These are phyloP conservation scores for Drosophila fuyamai DNA, from an alignment of 1,140 invertebrate genomes.

Conservation along the genomic window DNA sequence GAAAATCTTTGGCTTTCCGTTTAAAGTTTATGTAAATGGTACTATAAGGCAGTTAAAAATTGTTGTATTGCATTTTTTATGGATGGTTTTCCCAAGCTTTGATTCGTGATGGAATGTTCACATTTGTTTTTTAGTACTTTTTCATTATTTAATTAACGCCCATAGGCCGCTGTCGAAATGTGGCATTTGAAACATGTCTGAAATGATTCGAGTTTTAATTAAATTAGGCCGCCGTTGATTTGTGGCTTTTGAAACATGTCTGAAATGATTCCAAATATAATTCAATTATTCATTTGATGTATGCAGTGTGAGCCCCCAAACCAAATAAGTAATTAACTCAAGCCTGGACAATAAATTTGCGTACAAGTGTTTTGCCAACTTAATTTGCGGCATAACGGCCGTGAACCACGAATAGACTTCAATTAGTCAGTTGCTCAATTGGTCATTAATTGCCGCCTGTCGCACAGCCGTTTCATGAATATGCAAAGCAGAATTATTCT, in stretches of 20 bases:
- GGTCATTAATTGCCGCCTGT: constrained; percentile 26
- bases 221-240: constrained; percentile 10
- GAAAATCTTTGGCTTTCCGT: constrained; percentile 21
- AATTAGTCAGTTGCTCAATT: constrained; percentile 30
- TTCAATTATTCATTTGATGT: constrained; percentile 8
- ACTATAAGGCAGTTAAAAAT: constrained; percentile 12
- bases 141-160: constrained; percentile 64
- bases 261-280: constrained; percentile 1
- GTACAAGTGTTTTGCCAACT: constrained; percentile 31
- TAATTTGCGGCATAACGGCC: constrained; percentile 31
- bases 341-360: constrained; percentile 16
- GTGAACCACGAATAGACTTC: constrained; percentile 17
- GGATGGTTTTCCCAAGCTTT: constrained; percentile 14
- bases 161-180: constrained; percentile 6
- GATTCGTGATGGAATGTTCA: constrained; percentile 47
- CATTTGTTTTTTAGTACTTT: constrained; percentile 4
- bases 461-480: constrained; percentile 34
- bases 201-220: not conserved
- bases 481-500: constrained; percentile 25
- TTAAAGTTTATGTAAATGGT: constrained; percentile 30
- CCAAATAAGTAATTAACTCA: constrained; percentile 32
- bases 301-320: not conserved
- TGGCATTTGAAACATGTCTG: constrained; percentile 20
- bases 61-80: constrained; percentile 35
- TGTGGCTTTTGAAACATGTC: constrained; percentile 23